Base-by-base conservation (phyloP, 1,140 invertebrate species). In the Drosophila orena region DNA sequence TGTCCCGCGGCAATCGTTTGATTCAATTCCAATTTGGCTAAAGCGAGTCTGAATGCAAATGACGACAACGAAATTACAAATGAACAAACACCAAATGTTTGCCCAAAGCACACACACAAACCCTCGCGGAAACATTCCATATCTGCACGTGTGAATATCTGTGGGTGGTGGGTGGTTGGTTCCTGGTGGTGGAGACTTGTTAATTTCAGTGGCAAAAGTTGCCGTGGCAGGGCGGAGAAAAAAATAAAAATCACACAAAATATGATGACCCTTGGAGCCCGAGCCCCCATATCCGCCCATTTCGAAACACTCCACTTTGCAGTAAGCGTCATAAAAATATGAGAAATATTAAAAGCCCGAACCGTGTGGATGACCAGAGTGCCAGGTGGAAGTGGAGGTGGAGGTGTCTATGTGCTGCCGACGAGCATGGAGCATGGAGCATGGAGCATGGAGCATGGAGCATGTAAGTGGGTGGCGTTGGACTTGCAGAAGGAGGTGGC, bases 201-300 rank as follows among this genome's bases (percentile, higher is more conserved):
- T 86, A 86, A 86, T 86, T 86, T 89, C 69, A 83, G 71, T 77
- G 86, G 62, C 83, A 86, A 89, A 86, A 86, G 79, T 88, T 79
- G 40, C 66, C 55, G 37, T 64, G 59, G 42, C 24, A 15, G n/a
- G 17, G 42, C 42, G 22, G 40, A 43, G 58, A 50, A 69, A 61
- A 55, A 49, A 49, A 59, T 40, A 37, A 40, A 78, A 85, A 85
- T 76, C 79, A 83, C 66, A 72, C 75, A 72, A 89, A 89, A 88
- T 86, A 81, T 79, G 83, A 83, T 88, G 83, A 88, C 75, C 69
- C 65, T 77, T 27, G 38, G 38, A 20, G 40, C 46, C n/a, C 30
- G 38, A 20, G 40, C 24, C n/a, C 30, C 59, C 59, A 8, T 10
- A 40, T n/a, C 55, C 50, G 17, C 42, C 52, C 64, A 46, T 27